These are phyloP conservation scores for Athalia cordata DNA, from an alignment of 2,888 invertebrate genomes.

Conservation along the genomic window DNA sequence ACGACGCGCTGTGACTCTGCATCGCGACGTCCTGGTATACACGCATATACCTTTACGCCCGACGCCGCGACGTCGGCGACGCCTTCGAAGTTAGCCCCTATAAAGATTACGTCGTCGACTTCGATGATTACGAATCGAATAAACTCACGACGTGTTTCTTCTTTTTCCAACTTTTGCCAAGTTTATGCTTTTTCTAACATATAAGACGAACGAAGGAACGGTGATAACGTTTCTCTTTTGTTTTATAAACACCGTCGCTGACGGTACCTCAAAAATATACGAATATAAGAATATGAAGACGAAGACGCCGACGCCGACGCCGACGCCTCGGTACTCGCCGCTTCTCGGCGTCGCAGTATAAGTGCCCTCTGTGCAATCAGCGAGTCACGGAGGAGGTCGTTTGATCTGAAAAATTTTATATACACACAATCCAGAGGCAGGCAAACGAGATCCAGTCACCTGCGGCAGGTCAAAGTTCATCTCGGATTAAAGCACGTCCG, in stretches of 20 bases:
- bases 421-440: not conserved
- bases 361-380: constrained; percentile 46
- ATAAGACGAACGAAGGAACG: not conserved
- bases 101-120: constrained; percentile 29
- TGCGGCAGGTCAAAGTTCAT: constrained; percentile 34
- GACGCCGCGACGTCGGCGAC: not conserved
- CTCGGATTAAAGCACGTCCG: constrained; percentile 25
- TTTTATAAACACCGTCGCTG: constrained; percentile 7
- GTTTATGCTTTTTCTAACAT: too few relatives aligned
- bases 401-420: constrained; percentile 43
- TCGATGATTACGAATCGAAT: not conserved
- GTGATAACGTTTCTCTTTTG: not conserved
- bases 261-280: not conserved
- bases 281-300: too few relatives aligned
- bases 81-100: not conserved
- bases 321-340: constrained; percentile 45
- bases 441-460: constrained; percentile 30
- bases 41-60: too few relatives aligned
- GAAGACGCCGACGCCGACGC: not conserved
- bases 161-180: too few relatives aligned
- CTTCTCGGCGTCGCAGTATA: constrained; percentile 46
- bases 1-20: constrained; percentile 26
- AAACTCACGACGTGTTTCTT: too few relatives aligned
- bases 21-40: not conserved
- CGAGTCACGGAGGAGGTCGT: not conserved